Conservation (phyloP, 53 echinoderm and acorn worm genomes). For the Echinometra lucunter region DNA sequence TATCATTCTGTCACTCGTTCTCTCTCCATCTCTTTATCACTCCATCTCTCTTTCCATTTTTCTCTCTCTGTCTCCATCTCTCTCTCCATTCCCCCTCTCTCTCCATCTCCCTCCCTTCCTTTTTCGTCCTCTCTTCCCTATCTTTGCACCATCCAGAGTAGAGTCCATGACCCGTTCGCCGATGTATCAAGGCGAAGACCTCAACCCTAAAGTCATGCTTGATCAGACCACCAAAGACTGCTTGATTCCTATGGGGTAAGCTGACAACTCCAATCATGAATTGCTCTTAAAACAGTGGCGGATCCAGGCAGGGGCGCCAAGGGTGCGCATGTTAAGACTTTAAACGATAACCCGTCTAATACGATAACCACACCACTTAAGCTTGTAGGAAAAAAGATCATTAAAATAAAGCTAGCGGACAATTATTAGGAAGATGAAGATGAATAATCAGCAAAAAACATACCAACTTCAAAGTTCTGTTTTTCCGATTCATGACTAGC, state of each 20-base stretch:
- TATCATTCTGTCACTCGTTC: neutral
- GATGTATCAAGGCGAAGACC: constrained; percentile 76
- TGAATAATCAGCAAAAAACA: no score
- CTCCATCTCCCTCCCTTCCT: neutral
- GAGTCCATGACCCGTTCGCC: constrained; percentile 83
- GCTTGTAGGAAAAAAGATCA: no score
- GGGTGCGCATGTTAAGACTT: no score
- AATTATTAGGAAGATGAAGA: no score
- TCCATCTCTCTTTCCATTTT: neutral
- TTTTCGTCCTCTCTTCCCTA: neutral
- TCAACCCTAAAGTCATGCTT: constrained; percentile 85
- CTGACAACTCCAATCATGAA: neutral
- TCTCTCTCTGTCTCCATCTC: neutral
- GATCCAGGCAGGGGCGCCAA: no score
- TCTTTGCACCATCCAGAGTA: constrained; percentile 69
- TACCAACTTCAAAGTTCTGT: no score
- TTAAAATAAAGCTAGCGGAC: no score
- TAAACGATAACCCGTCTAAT: no score
- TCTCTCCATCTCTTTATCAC: neutral
- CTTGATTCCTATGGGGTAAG: constrained; percentile 95
- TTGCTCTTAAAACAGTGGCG: no score
- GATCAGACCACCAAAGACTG: constrained; percentile 79
- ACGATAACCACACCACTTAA: no score
- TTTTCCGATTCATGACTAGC: no score
- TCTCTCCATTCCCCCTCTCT: neutral